phyloP scores from a whole-genome alignment of 2,888 invertebrate genomes.

The Scaptomyza flava region DNA sequence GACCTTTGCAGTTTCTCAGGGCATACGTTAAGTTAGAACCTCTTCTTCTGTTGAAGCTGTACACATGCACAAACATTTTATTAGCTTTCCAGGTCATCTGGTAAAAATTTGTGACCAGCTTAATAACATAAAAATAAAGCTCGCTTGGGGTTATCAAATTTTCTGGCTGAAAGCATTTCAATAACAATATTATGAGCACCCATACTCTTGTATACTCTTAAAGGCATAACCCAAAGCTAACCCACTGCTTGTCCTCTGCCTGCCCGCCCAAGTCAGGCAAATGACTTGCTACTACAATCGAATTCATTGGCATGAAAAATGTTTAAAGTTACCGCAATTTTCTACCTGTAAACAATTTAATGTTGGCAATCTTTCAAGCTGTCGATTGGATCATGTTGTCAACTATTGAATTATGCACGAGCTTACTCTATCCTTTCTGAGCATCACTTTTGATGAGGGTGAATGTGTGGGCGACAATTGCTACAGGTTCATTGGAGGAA shows the following conservation, averaged over 20 bases:
- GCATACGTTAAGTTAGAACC: neutral
- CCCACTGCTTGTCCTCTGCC: neutral
- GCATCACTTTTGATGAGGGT: slow-evolving; percentile 32
- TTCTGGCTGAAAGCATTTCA: slow-evolving; percentile 55
- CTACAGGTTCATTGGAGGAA: slow-evolving; percentile 12
- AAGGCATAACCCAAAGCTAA: slow-evolving; percentile 1
- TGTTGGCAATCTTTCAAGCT: slow-evolving; percentile 64
- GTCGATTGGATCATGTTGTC: slow-evolving; percentile 65
- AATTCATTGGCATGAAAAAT: slow-evolving; percentile 71
- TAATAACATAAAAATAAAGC: slow-evolving; percentile 30
- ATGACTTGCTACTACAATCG: slow-evolving; percentile 47
- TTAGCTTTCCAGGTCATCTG: slow-evolving; percentile 7
- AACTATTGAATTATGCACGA: slow-evolving; percentile 70
- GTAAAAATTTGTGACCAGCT: slow-evolving; percentile 14
- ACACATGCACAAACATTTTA: slow-evolving; percentile 4
- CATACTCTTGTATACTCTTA: neutral
- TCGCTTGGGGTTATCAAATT: slow-evolving; percentile 47
- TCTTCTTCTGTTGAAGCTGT: neutral
- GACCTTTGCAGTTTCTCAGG: neutral
- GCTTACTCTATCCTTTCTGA: neutral
- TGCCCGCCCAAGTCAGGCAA: neutral
- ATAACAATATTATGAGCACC: slow-evolving; percentile 43
- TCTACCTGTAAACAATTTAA: slow-evolving; percentile 55
- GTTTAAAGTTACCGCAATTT: slow-evolving; percentile 47
- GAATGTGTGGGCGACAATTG: neutral